Base-by-base conservation (phyloP, 2,797 vertebrate species). In the Iguana delicatissima region DNA sequence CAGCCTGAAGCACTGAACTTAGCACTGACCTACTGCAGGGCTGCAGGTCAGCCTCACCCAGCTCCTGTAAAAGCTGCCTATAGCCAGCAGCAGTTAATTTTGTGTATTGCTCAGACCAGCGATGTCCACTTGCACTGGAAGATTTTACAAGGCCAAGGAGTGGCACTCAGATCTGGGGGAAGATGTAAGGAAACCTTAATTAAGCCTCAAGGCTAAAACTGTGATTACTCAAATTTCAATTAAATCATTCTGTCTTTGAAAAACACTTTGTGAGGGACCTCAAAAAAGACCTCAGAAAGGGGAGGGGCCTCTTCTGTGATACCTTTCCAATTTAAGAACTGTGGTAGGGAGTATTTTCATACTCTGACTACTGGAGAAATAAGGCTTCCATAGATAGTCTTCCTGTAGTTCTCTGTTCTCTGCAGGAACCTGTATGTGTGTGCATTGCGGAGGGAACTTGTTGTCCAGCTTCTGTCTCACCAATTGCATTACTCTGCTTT, bases 1-100 rank as follows among this genome's bases (percentile, higher is more conserved):
- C 55, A n/a, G 87, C 89, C 84, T 0, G 6, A 90, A 89, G 12
- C n/a, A 76, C 62, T 91, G 29, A 10, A 32, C 32, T 90, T 93
- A 85, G 55, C 80, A 87, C 50, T 50, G 83, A 16, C 7, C 4
- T 24, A 88, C 81, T 50, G 59, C 86, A 90, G 46, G 77, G 57
- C 55, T 74, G 69, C 38, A 59, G 50, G 6, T 35, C 32, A 38
- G 18, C 46, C 82, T 8, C 26, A 74, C 73, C 4, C 24, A 84
- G 59, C 57, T 67, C 20, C 69, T 38, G n/a, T 64, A 29, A 64
- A 67, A 83, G 46, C 59, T 35, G n/a, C 16, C 42, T 52, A 46
- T 32, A 55, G 50, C 42, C 4, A 35, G 9, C 73, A 62, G 84
- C 38, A 29, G 32, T 42, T 29, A 76, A n/a, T 22, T n/a, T 16